phyloP scores from a whole-genome alignment of 2,113 vertebrate species.

The Heliornis fulica region DNA sequence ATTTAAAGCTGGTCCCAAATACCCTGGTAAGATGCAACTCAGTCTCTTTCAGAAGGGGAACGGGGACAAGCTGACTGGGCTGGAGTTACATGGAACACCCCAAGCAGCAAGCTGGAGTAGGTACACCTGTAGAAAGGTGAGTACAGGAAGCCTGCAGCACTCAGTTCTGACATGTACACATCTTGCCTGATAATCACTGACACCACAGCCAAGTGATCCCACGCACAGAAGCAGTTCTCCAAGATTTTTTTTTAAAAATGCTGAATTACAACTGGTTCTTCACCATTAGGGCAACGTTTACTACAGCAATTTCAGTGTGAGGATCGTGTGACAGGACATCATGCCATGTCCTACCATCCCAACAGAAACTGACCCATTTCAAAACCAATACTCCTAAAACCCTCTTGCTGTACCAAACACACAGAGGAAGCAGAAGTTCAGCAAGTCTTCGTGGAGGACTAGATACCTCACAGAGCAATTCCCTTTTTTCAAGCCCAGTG shows the following conservation, averaged over 20 bases:
- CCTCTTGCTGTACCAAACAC: not conserved
- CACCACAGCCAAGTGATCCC: not conserved
- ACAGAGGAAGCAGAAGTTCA: not conserved
- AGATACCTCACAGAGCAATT: not conserved
- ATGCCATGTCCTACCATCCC: not conserved
- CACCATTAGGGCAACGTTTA: not conserved
- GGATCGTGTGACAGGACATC: not conserved
- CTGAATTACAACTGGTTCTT: not conserved
- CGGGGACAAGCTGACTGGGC: not conserved
- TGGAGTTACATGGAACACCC: not conserved
- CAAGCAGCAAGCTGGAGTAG: not conserved
- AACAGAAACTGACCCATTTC: slow-evolving; percentile 2
- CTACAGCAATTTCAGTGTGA: not conserved
- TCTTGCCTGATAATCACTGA: not conserved
- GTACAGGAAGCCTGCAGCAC: not conserved
- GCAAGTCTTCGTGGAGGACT: not conserved
- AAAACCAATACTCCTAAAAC: slow-evolving; percentile 14
- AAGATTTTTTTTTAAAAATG: not conserved
- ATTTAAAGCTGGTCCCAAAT: not conserved
- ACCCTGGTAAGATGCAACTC: not conserved
- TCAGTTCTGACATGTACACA: not conserved
- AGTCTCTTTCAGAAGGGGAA: not conserved
- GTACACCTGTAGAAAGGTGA: not conserved
- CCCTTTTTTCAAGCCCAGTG: not conserved
- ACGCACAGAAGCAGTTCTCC: not conserved